phyloP scores from a whole-genome alignment of 23 tunicate genomes.

The Trididemnum nubilum region DNA sequence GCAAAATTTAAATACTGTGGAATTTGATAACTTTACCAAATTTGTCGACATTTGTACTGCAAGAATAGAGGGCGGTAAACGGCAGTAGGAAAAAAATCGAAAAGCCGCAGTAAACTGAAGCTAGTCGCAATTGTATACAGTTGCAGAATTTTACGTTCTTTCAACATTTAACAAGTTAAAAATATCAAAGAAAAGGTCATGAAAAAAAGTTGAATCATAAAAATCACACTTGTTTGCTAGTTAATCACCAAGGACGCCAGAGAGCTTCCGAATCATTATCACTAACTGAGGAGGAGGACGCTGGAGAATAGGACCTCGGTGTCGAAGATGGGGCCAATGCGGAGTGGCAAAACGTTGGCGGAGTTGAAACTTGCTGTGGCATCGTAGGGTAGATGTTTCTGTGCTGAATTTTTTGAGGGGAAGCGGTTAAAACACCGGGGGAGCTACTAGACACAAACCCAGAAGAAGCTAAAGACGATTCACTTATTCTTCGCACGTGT shows the following conservation, averaged over 20 bases:
- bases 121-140: background rate
- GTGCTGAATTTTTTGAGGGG: conserved; percentile 29
- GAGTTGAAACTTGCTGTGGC: background rate
- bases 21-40: too few relatives aligned
- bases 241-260: conserved; percentile 81
- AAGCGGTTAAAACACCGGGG: conserved; percentile 11
- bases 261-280: conserved; percentile 64
- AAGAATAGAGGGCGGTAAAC: too few relatives aligned
- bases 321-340: background rate
- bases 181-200: background rate
- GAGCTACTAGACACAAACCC: conserved; percentile 40
- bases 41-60: too few relatives aligned
- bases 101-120: background rate
- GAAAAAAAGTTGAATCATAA: background rate
- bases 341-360: background rate
- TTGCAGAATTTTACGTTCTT: background rate
- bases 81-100: too few relatives aligned
- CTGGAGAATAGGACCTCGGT: conserved; percentile 12
- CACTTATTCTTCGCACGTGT: conserved; percentile 41
- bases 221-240: too few relatives aligned
- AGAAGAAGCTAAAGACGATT: conserved; percentile 56
- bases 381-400: background rate
- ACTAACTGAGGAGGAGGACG: conserved; percentile 36
- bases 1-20: too few relatives aligned
- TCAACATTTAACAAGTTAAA: background rate